Conservation (phyloP, 2,113 vertebrate genomes). For the Embiotoca jacksoni region DNA sequence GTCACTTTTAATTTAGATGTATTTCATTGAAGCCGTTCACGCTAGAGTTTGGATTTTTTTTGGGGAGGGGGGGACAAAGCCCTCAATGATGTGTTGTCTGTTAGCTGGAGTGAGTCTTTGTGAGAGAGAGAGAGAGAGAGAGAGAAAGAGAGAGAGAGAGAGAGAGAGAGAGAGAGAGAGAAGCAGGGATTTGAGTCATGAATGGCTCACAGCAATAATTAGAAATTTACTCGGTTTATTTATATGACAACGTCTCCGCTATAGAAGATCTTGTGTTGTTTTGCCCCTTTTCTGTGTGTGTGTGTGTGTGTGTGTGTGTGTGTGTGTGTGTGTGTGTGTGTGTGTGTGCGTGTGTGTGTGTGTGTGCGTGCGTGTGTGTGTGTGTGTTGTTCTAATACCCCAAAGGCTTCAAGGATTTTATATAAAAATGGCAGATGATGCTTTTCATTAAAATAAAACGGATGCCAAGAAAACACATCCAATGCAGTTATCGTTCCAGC, state of each 20-base stretch:
- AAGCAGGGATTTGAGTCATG: conserved; percentile 33
- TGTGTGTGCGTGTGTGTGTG: not conserved
- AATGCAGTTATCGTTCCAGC: not conserved
- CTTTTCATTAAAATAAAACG: not conserved
- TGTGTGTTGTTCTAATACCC: conserved; percentile 26
- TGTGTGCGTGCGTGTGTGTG: not conserved
- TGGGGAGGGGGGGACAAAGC: conserved; percentile 1
- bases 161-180: not conserved
- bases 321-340: no score
- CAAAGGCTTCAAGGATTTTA: conserved; percentile 46
- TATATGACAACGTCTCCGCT: conserved; percentile 32
- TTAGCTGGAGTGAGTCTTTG: not conserved
- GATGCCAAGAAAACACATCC: not conserved
- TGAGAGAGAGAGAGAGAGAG: not conserved
- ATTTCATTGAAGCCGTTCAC: no score
- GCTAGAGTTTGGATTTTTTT: not conserved
- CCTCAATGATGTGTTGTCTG: conserved; percentile 4
- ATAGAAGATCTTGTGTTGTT: conserved; percentile 25
- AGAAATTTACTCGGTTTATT: conserved; percentile 42
- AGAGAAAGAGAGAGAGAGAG: no score
- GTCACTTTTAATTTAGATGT: no score
- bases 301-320: no score
- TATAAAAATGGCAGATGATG: conserved; percentile 19
- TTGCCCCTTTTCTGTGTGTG: not conserved
- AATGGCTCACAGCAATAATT: conserved; percentile 42